Base-by-base conservation (phyloP, 2,113 vertebrate species). In the Rafetus swinhoei region DNA sequence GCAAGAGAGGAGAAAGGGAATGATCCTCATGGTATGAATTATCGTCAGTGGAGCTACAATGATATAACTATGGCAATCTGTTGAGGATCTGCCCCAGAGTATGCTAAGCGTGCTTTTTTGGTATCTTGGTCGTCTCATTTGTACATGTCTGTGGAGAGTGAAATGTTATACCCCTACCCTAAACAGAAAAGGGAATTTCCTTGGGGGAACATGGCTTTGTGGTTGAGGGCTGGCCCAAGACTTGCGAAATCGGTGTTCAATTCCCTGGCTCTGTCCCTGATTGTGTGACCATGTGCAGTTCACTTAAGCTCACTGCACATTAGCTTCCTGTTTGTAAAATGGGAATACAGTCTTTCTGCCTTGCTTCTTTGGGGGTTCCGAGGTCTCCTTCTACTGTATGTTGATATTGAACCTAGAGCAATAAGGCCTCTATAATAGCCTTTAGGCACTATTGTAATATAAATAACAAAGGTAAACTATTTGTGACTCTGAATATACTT, bases 331-430 rank as follows among this genome's bases (percentile, higher is more conserved):
- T 19, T 45, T 77, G 56, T 50, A 84, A 84, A 79, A 6, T 55
- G 35, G 45, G 65, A 89, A 56, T 84, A 56, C 27, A 1, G 2
- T 55, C 82, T 16, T 25, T 8, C 82, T 91, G 21, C 24, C 25
- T 82, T 84, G 39, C 16, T 11, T 86, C 3, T 5, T 32, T 56
- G 45, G 22, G 22, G 89, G 24, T 83, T 56, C 12, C 2, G 6
- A 52, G 39, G 7, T 57, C 80, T 80, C 22, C 22, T 91, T 54
- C 81, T 84, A 19, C 80, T 94, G 14, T 25, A 45, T 82, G 27
- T 39, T 87, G 8, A 1, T 0, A 0, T 14, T 21, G 55, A 89
- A 56, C 29, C 25, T 0, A 2, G 6, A 27, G 18, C 25, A 84
- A 7, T 24, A 60, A 32, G 2, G 50, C 72, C n/a, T 60, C 91